Evolutionary conservation across 2,888 invertebrate species (phyloP).

Genomic region (Tenthredo mesomela): DNA sequence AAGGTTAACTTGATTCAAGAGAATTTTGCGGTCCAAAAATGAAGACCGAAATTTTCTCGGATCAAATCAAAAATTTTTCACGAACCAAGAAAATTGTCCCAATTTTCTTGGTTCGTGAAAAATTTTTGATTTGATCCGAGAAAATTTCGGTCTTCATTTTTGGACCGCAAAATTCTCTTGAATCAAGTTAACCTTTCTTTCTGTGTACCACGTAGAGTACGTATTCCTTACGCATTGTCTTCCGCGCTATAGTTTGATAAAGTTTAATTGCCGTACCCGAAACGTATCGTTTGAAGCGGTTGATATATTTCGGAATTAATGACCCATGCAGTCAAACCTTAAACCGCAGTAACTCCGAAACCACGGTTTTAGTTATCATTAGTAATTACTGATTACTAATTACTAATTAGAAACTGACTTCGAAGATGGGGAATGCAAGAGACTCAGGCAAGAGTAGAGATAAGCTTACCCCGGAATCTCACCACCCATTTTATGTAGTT

Average conservation of each 20-base stretch:
- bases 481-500: conserved; percentile 28
- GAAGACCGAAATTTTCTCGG: no score
- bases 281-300: conserved; percentile 41
- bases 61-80: no score
- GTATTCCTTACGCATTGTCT: conserved; percentile 5
- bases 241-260: conserved; percentile 35
- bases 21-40: no score
- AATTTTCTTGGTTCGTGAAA: no score
- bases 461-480: background rate
- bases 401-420: conserved; percentile 17
- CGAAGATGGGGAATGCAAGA: conserved; percentile 27
- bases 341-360: background rate
- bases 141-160: no score
- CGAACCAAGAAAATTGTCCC: no score
- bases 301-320: conserved; percentile 55
- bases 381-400: conserved; percentile 39
- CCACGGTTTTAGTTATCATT: background rate
- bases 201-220: no score
- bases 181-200: no score
- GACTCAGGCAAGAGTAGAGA: background rate
- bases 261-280: conserved; percentile 38
- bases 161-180: no score
- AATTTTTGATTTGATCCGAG: no score
- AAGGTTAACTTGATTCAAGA: no score
- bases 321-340: conserved; percentile 15